These are phyloP conservation scores for Pachydiplax longipennis DNA, from an alignment of 2,888 invertebrate species.

Conservation along the genomic window DNA sequence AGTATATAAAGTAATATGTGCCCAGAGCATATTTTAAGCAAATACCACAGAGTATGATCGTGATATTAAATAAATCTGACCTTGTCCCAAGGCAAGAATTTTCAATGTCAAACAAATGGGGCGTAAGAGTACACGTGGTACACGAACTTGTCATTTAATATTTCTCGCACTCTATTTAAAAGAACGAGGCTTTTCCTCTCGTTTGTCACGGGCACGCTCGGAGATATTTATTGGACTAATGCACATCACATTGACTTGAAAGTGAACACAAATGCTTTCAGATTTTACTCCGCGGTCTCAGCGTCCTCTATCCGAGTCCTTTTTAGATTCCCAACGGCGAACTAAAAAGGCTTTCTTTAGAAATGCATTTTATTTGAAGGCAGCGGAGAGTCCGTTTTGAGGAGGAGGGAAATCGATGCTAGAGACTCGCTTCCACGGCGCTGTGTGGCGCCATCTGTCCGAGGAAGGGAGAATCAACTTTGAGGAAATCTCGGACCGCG, in stretches of 20 bases:
- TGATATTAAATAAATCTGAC: not conserved
- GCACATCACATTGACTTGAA: not conserved
- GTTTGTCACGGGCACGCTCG: not conserved
- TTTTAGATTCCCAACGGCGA: not conserved
- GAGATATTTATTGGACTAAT: not conserved
- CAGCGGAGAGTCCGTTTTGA: not conserved
- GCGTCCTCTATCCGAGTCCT: not conserved
- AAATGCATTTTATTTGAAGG: not conserved
- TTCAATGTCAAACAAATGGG: not conserved
- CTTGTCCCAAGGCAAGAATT: not conserved
- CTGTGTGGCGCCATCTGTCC: slow-evolving; percentile 18
- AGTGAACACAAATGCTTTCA: not conserved
- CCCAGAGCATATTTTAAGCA: no score
- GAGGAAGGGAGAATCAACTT: not conserved
- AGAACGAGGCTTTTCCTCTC: not conserved
- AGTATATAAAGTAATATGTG: no score
- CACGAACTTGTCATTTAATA: not conserved
- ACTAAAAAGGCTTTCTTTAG: not conserved
- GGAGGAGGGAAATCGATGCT: slow-evolving; percentile 21
- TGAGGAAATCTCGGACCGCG: not conserved
- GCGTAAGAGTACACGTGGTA: not conserved
- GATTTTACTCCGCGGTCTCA: not conserved
- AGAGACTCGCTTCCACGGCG: not conserved
- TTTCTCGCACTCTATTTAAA: not conserved
- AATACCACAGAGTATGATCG: no score